These are phyloP conservation scores for Oryctes rhinoceros DNA, from an alignment of 1,140 invertebrate genomes.

Conservation along the genomic window DNA sequence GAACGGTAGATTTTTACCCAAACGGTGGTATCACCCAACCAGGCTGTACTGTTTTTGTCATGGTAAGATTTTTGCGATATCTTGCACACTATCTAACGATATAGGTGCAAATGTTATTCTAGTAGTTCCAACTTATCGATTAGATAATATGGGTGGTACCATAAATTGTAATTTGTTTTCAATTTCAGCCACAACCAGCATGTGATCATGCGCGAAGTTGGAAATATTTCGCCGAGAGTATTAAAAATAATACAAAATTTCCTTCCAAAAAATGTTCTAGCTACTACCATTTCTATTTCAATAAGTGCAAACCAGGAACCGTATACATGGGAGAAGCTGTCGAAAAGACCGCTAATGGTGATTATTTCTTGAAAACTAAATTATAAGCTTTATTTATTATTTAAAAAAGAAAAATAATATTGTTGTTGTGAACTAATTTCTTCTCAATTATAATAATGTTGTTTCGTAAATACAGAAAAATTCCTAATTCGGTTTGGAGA, in stretches of 20 bases:
- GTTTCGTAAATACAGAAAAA: no score
- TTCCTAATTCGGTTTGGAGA: no score
- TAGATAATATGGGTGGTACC: no score
- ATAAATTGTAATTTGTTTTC: slow-evolving; percentile 54
- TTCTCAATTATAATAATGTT: no score
- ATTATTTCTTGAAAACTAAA: slow-evolving; percentile 69
- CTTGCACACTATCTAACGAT: no score
- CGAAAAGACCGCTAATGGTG: slow-evolving; percentile 63
- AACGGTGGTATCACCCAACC: slow-evolving; percentile 80
- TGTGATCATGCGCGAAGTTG: slow-evolving; percentile 80
- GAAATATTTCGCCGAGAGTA: slow-evolving; percentile 75
- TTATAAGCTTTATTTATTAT: neutral
- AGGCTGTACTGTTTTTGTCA: slow-evolving; percentile 68
- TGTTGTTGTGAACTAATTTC: no score
- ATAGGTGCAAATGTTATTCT: no score
- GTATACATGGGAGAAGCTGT: slow-evolving; percentile 69
- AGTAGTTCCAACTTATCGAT: no score
- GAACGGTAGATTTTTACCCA: slow-evolving; percentile 84
- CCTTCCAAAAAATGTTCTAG: slow-evolving; percentile 65
- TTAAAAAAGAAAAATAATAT: no score
- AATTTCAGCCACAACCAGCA: slow-evolving; percentile 64
- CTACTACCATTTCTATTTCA: slow-evolving; percentile 45
- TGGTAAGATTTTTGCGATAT: no score
- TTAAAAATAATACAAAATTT: slow-evolving; percentile 70
- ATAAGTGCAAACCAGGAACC: slow-evolving; percentile 53